Evolutionary conservation across 2,113 vertebrate species (phyloP).

Genomic region (Beaufortia kweichowensis): DNA sequence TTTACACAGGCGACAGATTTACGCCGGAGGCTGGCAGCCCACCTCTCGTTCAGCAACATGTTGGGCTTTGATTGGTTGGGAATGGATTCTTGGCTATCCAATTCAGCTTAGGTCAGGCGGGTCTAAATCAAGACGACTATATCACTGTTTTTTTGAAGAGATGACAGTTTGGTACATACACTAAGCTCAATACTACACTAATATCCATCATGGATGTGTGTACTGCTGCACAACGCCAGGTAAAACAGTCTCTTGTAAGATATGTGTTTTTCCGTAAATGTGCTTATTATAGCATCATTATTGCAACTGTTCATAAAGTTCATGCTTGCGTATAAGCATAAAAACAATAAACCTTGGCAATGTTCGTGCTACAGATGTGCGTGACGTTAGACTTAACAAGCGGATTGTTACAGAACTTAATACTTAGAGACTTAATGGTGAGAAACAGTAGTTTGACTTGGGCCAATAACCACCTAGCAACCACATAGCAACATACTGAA

Average conservation of each 20-base stretch:
- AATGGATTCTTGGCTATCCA: slow-evolving; percentile 44
- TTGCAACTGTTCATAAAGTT: no score
- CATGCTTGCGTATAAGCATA: no score
- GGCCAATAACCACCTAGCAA: no score
- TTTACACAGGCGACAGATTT: slow-evolving; percentile 43
- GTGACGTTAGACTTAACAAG: no score
- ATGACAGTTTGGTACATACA: slow-evolving; percentile 34
- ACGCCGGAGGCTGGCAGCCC: slow-evolving; percentile 36
- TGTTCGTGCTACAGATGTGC: no score
- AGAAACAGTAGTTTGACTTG: no score
- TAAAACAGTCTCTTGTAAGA: neutral
- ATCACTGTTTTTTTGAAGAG: slow-evolving; percentile 22
- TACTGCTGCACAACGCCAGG: neutral
- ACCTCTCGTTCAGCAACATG: slow-evolving; percentile 34
- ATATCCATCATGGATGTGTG: neutral
- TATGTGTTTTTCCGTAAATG: no score
- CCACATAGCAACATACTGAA: no score
- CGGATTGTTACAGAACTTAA: no score
- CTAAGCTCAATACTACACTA: slow-evolving; percentile 4
- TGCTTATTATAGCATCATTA: no score
- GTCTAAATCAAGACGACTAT: slow-evolving; percentile 45
- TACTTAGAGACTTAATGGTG: no score
- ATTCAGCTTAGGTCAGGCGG: slow-evolving; percentile 38
- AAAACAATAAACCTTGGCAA: no score
- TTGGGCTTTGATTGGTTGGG: slow-evolving; percentile 42